Evolutionary conservation across 2,797 vertebrate genomes (phyloP).

Genomic region (Artibeus lituratus): DNA sequence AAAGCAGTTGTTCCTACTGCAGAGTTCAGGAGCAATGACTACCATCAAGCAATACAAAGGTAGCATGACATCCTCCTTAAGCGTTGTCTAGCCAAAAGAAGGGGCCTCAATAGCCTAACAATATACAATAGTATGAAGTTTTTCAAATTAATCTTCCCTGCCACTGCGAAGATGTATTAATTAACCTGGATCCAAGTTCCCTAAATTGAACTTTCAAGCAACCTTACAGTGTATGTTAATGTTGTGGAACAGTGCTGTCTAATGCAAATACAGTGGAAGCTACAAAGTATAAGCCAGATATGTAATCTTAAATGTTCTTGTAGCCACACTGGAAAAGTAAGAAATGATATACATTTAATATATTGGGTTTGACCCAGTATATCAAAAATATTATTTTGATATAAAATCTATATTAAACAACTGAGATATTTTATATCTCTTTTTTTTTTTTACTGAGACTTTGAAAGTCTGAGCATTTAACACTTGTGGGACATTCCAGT

Average conservation of each 20-base stretch:
- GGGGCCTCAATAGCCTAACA: not conserved
- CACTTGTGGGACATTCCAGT: not conserved
- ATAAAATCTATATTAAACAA: constrained; percentile 30
- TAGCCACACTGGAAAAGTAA: constrained; percentile 1
- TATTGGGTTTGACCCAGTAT: constrained; percentile 1
- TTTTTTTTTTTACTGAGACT: constrained; percentile 18
- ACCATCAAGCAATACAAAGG: not conserved
- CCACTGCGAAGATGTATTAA: not conserved
- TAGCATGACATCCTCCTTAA: not conserved
- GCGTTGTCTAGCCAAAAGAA: not conserved
- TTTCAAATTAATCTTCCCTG: not conserved
- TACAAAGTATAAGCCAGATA: not conserved
- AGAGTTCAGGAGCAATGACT: not conserved
- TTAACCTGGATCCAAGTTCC: not conserved
- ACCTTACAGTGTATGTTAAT: not conserved
- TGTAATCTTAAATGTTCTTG: not conserved
- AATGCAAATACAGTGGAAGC: not conserved
- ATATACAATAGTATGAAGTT: not conserved
- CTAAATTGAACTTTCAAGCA: constrained; percentile 11
- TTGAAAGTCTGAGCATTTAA: constrained; percentile 6
- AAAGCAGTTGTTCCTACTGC: not conserved
- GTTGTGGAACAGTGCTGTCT: not conserved
- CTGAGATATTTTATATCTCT: not conserved
- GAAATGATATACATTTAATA: not conserved
- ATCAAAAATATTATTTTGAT: constrained; percentile 31